phyloP scores from a whole-genome alignment of 2,113 vertebrate genomes.

The Hyaena hyaena region DNA sequence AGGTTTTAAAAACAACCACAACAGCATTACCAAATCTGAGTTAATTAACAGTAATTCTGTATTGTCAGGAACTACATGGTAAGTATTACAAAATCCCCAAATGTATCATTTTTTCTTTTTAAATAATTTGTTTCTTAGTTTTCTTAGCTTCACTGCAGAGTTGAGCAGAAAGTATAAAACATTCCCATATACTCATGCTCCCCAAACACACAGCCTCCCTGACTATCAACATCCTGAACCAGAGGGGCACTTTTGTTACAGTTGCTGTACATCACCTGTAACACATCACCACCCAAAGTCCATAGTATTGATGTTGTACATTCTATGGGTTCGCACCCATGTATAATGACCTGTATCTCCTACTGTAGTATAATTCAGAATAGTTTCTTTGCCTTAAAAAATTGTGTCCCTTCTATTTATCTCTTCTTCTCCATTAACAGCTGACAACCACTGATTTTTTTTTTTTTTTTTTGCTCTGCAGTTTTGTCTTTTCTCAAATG shows the following conservation, averaged over 20 bases:
- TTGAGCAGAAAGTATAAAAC: neutral
- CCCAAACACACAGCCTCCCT: rapidly evolving
- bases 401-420: neutral
- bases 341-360: neutral
- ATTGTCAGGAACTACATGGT: neutral
- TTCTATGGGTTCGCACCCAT: neutral
- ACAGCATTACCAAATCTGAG: neutral
- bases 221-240: neutral
- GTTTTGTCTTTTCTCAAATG: neutral
- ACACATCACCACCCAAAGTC: too few species aligned
- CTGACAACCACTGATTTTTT: neutral
- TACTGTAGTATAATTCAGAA: neutral
- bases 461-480: neutral
- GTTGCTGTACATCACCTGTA: neutral
- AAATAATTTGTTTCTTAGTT: neutral
- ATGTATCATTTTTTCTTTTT: neutral
- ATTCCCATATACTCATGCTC: neutral
- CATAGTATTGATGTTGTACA: neutral
- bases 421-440: neutral
- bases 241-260: neutral
- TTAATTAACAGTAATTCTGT: neutral
- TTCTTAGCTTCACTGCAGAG: neutral
- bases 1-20: neutral
- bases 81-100: neutral
- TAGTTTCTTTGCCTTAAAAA: neutral